These are phyloP conservation scores for Pluvialis apricaria DNA, from an alignment of 2,113 vertebrate genomes.

Conservation along the genomic window DNA sequence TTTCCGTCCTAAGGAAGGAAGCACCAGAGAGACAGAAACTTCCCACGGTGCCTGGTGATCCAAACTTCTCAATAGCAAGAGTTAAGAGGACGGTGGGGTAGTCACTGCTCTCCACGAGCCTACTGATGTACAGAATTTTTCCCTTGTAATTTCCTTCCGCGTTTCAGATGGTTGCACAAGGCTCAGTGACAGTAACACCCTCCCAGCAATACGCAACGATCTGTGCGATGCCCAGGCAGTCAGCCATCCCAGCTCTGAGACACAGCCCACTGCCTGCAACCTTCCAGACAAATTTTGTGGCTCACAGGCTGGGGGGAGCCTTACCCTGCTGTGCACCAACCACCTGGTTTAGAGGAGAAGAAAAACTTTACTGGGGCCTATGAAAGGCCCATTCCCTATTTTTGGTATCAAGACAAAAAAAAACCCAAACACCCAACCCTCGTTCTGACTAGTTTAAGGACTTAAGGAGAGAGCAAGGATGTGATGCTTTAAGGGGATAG, in stretches of 20 bases:
- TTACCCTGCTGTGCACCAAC: fast-evolving
- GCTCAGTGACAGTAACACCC: neutral
- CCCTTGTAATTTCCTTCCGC: neutral
- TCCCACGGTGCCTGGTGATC: neutral
- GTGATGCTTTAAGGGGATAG: neutral
- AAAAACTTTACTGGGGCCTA: neutral
- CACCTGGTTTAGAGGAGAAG: neutral
- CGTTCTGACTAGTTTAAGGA: neutral
- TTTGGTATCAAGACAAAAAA: neutral
- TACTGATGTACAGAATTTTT: neutral
- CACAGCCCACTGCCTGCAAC: neutral
- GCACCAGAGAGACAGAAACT: neutral
- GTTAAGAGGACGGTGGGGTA: neutral
- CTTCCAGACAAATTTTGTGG: neutral
- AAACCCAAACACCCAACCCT: neutral
- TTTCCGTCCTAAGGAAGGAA: neutral
- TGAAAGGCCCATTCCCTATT: neutral
- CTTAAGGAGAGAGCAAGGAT: neutral
- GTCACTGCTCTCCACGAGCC: neutral
- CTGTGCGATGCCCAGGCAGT: neutral
- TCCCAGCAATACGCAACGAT: neutral
- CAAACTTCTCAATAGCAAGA: neutral
- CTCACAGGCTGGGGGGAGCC: neutral
- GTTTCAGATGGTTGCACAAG: neutral
- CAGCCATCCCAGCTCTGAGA: neutral